Evolutionary conservation across 2,888 invertebrate genomes (phyloP).

Genomic region (Hypercompe scribonia): DNA sequence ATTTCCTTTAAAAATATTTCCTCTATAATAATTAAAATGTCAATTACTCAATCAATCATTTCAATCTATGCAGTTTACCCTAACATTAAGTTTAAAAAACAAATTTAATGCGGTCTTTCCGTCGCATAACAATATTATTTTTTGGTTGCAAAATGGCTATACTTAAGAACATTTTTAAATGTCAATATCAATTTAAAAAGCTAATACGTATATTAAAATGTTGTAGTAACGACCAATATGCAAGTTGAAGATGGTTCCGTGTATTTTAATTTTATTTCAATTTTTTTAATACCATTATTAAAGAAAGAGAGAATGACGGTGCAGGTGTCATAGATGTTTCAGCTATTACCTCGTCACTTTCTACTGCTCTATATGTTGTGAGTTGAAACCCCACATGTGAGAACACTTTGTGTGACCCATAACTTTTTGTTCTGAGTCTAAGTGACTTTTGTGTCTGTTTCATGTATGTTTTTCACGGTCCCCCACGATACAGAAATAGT

Average conservation of each 20-base stretch:
- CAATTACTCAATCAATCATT: background rate
- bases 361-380: no score
- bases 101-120: background rate
- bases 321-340: no score
- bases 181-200: background rate
- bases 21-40: background rate
- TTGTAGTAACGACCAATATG: background rate
- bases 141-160: background rate
- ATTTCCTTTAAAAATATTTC: background rate
- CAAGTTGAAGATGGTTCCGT: background rate
- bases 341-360: no score
- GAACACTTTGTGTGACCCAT: no score
- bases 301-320: no score
- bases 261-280: background rate
- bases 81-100: conserved; percentile 1
- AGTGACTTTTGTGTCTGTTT: no score
- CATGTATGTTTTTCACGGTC: no score
- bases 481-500: no score
- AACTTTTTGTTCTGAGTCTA: no score
- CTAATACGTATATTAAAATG: background rate
- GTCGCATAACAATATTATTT: background rate
- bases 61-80: background rate
- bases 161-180: background rate
- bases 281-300: background rate
- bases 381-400: no score